A percentile compares a stretch with the other conserved stretches of the same genome.
Conservation (phyloP, 2,888 invertebrate genomes). For the Alviniconcha strummeri region DNA sequence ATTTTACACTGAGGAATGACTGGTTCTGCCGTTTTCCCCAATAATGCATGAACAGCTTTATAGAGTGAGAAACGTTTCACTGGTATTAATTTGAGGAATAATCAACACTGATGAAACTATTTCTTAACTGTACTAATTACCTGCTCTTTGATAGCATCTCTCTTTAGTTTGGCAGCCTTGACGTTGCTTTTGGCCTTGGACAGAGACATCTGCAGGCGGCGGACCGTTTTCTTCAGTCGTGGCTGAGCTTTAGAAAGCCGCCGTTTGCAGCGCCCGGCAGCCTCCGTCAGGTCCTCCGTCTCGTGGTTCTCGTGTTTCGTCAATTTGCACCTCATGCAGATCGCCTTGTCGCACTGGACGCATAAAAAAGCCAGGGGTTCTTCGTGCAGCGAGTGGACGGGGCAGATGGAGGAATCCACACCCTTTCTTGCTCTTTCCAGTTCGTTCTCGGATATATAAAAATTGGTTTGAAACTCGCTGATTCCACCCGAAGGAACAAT, state of each 20-base stretch:
- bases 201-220: not conserved
- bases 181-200: not conserved
- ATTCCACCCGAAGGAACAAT: not conserved
- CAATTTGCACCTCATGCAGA: conserved; percentile 22
- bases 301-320: conserved; percentile 17
- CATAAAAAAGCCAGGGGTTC: not conserved
- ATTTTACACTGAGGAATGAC: no score
- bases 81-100: no score
- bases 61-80: no score
- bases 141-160: no score
- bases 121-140: no score
- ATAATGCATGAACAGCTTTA: no score
- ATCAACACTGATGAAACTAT: no score
- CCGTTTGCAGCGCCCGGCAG: not conserved
- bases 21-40: no score
- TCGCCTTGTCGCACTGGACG: not conserved
- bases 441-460: conserved; percentile 19
- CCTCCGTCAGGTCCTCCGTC: not conserved
- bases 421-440: not conserved
- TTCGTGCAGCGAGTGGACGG: not conserved
- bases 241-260: no score
- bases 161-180: not conserved
- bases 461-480: conserved; percentile 8
- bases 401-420: conserved; percentile 1
- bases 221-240: not conserved